Conservation (phyloP, 2,797 vertebrate genomes). For the Premnoplex brunnescens region DNA sequence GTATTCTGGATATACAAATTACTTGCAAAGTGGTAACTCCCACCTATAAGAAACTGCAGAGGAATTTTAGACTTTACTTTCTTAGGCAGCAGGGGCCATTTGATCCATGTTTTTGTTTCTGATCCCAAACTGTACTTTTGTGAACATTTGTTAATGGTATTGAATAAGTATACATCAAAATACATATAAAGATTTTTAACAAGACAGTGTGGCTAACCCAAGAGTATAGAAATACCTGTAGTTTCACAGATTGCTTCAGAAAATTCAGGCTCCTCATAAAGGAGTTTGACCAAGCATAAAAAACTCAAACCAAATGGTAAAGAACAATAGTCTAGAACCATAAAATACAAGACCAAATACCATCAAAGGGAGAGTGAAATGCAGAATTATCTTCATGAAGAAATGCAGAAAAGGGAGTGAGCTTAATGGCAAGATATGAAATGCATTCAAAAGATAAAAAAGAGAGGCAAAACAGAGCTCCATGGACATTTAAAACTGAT, state of each 20-base stretch:
- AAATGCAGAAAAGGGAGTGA: neutral
- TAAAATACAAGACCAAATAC: neutral
- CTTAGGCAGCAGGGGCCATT: neutral
- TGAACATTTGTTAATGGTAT: neutral
- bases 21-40: neutral
- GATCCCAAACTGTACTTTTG: neutral
- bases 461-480: neutral
- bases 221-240: neutral
- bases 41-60: neutral
- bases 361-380: neutral
- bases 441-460: neutral
- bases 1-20: neutral
- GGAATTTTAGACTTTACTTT: neutral
- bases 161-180: neutral
- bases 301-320: neutral
- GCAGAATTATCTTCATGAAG: neutral
- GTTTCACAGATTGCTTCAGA: neutral
- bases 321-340: neutral
- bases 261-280: neutral
- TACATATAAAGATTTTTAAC: neutral
- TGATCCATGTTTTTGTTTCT: neutral
- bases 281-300: neutral
- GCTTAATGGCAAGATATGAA: neutral
- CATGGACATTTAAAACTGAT: neutral
- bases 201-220: neutral